Evolutionary conservation across 2,888 invertebrate genomes (phyloP).

Genomic region (Cephus sareptanus): DNA sequence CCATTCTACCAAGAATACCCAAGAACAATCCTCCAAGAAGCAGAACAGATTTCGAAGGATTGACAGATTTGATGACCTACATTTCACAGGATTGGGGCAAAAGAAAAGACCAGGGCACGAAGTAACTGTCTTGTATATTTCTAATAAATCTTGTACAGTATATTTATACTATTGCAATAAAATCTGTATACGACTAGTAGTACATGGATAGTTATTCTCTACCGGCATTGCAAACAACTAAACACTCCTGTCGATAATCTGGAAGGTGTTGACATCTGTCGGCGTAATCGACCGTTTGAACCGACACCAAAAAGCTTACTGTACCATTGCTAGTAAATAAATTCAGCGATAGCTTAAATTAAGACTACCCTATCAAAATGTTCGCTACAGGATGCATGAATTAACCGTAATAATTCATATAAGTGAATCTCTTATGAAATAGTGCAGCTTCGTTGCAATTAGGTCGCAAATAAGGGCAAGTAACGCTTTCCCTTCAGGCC

Average conservation of each 20-base stretch:
- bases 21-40: constrained; percentile 83
- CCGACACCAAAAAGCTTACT: neutral
- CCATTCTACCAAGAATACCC: constrained; percentile 79
- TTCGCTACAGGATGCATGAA: neutral
- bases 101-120: constrained; percentile 18
- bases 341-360: neutral
- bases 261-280: neutral
- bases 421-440: neutral
- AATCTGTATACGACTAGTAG: neutral
- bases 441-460: neutral
- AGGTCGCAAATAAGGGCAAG: neutral
- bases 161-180: neutral
- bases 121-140: neutral
- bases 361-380: neutral
- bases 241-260: neutral
- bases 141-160: neutral
- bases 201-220: neutral
- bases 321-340: neutral
- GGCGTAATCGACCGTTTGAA: neutral
- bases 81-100: constrained; percentile 58
- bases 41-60: constrained; percentile 86
- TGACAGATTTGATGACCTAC: constrained; percentile 87
- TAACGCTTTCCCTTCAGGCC: neutral
- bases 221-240: neutral
- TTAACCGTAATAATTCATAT: neutral